Evolutionary conservation across 1,140 invertebrate species (phyloP).

Genomic region (Agrypnia vestita): DNA sequence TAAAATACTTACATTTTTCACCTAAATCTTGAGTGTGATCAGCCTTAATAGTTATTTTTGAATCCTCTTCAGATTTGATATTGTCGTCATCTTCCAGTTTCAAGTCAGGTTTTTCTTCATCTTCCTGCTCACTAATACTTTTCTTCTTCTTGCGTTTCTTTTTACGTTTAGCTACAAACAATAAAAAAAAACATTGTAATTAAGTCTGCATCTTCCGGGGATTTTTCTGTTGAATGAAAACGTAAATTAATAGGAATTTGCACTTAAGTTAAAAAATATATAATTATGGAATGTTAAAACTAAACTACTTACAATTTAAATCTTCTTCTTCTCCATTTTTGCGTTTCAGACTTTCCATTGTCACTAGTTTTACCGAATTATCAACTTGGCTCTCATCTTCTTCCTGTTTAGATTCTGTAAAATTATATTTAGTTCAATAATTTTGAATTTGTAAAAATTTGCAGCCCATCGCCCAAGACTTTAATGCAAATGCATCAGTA

Average conservation of each 20-base stretch:
- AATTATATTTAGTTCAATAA: neutral
- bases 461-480: no score
- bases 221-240: neutral
- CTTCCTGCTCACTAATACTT: slow-evolving; percentile 55
- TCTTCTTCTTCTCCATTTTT: slow-evolving; percentile 56
- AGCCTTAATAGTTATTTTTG: slow-evolving; percentile 35
- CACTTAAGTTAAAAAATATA: neutral
- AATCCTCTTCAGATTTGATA: slow-evolving; percentile 57
- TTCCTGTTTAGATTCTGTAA: slow-evolving; percentile 43
- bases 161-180: slow-evolving; percentile 50
- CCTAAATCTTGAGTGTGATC: slow-evolving; percentile 58
- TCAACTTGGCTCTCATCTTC: slow-evolving; percentile 61
- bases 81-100: slow-evolving; percentile 59
- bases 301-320: slow-evolving; percentile 50
- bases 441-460: slow-evolving; percentile 1
- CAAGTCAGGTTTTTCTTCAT: slow-evolving; percentile 61
- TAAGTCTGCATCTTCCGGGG: neutral
- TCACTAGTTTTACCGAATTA: slow-evolving; percentile 60
- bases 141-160: slow-evolving; percentile 59
- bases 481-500: no score
- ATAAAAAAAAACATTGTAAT: neutral
- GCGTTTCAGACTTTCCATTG: slow-evolving; percentile 51
- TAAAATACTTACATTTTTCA: slow-evolving; percentile 54
- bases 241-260: neutral
- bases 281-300: no score